Evolutionary conservation across 1,140 invertebrate species (phyloP), one percentile per base, ranked within the genome.

Genomic region (Chionoecetes opilio): DNA sequence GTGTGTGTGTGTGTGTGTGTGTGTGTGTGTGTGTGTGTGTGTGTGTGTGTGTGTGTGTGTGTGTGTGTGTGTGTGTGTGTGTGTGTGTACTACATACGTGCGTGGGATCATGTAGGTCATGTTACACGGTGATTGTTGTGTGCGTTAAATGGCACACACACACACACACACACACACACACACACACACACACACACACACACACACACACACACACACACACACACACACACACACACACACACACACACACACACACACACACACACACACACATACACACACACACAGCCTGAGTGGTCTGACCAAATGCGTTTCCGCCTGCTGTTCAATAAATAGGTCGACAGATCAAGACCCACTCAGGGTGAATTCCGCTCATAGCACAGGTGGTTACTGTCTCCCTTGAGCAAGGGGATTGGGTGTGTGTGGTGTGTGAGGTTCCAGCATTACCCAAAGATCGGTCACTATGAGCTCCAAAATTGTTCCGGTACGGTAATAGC

Each of bases 21-120:
- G 41, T 46, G 41, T 46, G 41, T 46, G 41, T 46, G 41, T 46
- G 41, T 46, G 41, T 46, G 41, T 46, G 41, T 46, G 41, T 46
- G 63, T 75, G 63, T 75, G 63, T 75, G 63, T 75, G 63, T 75
- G 63, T 75, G 63, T 75, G 63, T 26, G 63, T n/a, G 63, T 75
- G 63, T 75, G 63, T 75, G 63, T 75, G 63, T 75, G 63, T 75
- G 63, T 75, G 63, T 75, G 63, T 75, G 63, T 75, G 63, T 75
- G 63, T 75, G 63, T 75, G 63, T 75, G 63, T 75, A 26, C n/a
- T 75, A n/a, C 1, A 0, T 75, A 8, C n/a, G 63, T 75, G 63
- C n/a, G 63, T 75, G 63, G 46, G 46, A 53, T 53, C 46, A 53
- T 53, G 46, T 53, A 53, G 46, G 46, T 53, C 46, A 53, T 17